Percentiles rank a stretch among this genome's conserved stretches.
Conservation (phyloP, 2,797 vertebrate genomes). For the Myripristis jacobus region DNA sequence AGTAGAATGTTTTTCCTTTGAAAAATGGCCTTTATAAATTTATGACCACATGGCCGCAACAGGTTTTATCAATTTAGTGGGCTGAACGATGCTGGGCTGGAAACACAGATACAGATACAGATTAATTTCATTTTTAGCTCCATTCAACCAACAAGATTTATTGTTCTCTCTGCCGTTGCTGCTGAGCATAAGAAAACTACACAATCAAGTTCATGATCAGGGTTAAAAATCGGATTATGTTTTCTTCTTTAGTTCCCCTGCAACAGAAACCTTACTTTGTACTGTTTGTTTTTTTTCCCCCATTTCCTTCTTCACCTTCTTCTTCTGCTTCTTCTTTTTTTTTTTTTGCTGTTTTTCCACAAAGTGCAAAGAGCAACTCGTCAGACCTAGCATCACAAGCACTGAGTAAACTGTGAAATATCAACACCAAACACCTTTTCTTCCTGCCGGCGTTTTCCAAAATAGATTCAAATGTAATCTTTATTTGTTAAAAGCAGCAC, state of each 20-base stretch:
- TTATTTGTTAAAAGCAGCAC: background rate
- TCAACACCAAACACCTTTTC: too few relatives aligned
- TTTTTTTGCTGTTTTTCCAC: background rate
- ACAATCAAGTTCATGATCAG: background rate
- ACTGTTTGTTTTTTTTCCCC: background rate
- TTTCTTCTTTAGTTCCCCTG: background rate
- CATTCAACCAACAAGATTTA: background rate
- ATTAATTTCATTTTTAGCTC: background rate
- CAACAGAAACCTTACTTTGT: background rate
- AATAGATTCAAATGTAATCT: background rate
- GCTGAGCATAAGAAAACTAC: background rate
- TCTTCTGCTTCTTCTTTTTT: too few relatives aligned
- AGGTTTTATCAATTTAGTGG: too few relatives aligned
- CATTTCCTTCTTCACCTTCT: background rate
- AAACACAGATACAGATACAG: background rate
- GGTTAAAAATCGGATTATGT: background rate
- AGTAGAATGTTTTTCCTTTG: background rate
- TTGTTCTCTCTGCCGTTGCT: background rate
- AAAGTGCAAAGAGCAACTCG: background rate
- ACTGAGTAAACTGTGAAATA: background rate
- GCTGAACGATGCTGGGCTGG: too few relatives aligned
- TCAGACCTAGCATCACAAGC: background rate
- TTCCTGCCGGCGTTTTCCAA: background rate
- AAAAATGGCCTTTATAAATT: background rate
- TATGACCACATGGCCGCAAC: too few relatives aligned